Percentiles rank a stretch among this genome's conserved stretches.
These are phyloP conservation scores for Seriola dumerili DNA, from an alignment of 2,113 vertebrate species.

Conservation along the genomic window DNA sequence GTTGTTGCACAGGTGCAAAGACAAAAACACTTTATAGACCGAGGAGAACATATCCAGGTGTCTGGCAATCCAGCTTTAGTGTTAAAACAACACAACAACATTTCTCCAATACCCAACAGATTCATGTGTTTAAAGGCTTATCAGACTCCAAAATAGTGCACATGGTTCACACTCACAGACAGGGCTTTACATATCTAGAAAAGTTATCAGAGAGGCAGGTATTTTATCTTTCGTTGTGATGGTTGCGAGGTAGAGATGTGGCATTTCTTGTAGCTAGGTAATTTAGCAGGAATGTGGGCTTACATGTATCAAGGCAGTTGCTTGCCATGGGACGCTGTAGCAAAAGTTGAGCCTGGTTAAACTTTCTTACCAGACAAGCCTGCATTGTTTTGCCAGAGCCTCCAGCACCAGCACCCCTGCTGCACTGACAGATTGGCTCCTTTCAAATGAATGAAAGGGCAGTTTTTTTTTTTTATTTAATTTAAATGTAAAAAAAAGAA, in stretches of 20 bases:
- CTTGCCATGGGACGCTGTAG: background rate
- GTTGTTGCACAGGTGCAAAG: constrained; percentile 12
- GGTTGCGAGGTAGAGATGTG: background rate
- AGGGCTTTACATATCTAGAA: background rate
- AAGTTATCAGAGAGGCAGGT: background rate
- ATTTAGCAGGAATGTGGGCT: background rate
- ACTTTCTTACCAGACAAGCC: background rate
- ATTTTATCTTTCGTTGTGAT: background rate
- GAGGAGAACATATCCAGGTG: background rate
- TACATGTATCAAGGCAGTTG: too few species aligned
- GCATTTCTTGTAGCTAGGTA: background rate
- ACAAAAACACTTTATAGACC: background rate
- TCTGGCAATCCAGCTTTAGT: background rate
- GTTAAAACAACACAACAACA: background rate
- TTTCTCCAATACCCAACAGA: background rate
- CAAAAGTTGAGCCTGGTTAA: background rate
- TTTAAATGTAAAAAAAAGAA: too few species aligned
- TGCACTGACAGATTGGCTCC: background rate
- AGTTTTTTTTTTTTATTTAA: background rate
- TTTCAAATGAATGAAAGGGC: background rate
- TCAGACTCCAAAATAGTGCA: background rate
- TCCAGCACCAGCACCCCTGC: too few species aligned
- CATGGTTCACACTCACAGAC: background rate
- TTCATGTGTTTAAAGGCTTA: background rate
- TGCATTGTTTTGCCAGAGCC: background rate